phyloP scores from a whole-genome alignment of 2,888 invertebrate species.

The Noctua janthina region DNA sequence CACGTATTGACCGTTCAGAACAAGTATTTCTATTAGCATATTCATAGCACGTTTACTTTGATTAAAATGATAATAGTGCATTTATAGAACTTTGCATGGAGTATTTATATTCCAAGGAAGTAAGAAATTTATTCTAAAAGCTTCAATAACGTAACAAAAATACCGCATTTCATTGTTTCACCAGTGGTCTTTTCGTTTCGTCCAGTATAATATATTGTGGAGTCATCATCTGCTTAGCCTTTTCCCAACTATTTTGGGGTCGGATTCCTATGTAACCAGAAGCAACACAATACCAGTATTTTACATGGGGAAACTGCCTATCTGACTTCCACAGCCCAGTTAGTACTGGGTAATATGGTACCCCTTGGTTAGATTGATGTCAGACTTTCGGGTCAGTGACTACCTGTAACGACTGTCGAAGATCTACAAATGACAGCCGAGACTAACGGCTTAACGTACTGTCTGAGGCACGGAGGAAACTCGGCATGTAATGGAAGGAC shows the following conservation, averaged over 20 bases:
- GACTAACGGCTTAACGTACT: too few relatives aligned
- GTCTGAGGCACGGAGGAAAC: too few relatives aligned
- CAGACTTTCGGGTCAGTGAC: too few relatives aligned
- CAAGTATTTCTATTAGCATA: constrained; percentile 7
- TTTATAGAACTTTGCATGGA: neutral
- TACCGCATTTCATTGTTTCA: too few relatives aligned
- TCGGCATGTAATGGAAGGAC: too few relatives aligned
- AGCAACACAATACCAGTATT: too few relatives aligned
- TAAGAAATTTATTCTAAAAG: neutral
- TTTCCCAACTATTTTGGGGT: neutral
- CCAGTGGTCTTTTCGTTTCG: neutral
- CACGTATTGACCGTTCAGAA: constrained; percentile 1
- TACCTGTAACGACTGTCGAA: too few relatives aligned
- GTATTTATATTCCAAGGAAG: neutral
- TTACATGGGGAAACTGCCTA: too few relatives aligned
- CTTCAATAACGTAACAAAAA: neutral
- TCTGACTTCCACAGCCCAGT: too few relatives aligned
- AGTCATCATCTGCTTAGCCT: neutral
- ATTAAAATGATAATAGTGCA: constrained; percentile 14
- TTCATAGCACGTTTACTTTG: constrained; percentile 20
- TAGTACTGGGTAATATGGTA: too few relatives aligned
- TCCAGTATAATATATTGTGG: neutral
- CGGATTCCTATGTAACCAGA: neutral
- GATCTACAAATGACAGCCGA: too few relatives aligned
- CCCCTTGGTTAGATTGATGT: too few relatives aligned